Conservation (phyloP, 2,888 invertebrate genomes). For the Actias luna region DNA sequence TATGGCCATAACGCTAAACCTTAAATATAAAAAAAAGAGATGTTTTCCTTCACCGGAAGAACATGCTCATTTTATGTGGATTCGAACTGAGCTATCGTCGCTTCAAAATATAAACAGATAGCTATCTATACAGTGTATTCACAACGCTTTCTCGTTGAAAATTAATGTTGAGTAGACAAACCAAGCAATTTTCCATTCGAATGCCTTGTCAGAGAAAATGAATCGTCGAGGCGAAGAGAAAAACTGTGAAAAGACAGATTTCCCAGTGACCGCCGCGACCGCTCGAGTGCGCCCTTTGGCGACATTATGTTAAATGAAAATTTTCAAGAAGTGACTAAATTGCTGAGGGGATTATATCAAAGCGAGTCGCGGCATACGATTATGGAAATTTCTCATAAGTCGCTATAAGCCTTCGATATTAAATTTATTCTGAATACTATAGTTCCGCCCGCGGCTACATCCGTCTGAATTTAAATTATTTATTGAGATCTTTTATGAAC, state of each 20-base stretch:
- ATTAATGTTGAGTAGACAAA: too few relatives aligned
- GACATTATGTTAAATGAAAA: not conserved
- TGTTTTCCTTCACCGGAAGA: too few relatives aligned
- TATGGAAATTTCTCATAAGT: not conserved
- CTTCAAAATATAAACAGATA: too few relatives aligned
- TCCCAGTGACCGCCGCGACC: not conserved
- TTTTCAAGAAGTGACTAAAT: not conserved
- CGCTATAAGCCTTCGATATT: not conserved
- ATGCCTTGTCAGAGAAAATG: not conserved
- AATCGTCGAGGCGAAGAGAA: not conserved
- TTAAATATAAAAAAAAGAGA: too few relatives aligned
- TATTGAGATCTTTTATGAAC: too few relatives aligned
- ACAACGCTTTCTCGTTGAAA: too few relatives aligned
- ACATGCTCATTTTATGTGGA: too few relatives aligned
- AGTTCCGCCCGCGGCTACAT: not conserved
- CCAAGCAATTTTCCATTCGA: not conserved
- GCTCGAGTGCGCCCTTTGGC: not conserved
- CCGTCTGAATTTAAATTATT: too few relatives aligned
- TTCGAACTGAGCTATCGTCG: too few relatives aligned
- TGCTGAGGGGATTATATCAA: not conserved
- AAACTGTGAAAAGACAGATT: not conserved
- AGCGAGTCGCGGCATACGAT: not conserved
- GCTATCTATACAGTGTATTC: too few relatives aligned
- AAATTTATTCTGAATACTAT: slow-evolving; percentile 1
- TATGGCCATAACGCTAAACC: too few relatives aligned